Conservation (phyloP, 2,888 invertebrate genomes). For the Papilio demoleus region DNA sequence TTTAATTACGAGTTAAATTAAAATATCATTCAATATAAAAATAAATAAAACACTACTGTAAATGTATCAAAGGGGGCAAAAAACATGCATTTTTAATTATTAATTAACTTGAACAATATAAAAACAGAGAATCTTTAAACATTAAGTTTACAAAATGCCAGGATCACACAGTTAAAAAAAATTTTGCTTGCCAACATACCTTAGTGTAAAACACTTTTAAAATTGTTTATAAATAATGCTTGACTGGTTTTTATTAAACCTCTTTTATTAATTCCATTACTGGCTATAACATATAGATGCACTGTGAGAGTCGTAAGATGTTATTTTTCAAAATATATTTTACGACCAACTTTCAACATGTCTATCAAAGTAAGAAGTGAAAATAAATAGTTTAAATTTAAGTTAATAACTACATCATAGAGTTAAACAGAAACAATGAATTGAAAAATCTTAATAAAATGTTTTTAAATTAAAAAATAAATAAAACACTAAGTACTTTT, state of each 20-base stretch:
- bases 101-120: not conserved
- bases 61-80: not conserved
- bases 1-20: too few species aligned
- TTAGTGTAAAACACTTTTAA: too few species aligned
- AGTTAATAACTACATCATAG: not conserved
- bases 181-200: not conserved
- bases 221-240: too few species aligned
- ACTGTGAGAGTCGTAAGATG: too few species aligned
- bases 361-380: too few species aligned
- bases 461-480: not conserved
- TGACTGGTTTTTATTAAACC: too few species aligned
- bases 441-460: not conserved
- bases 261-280: too few species aligned
- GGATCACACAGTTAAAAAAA: not conserved
- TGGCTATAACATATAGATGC: too few species aligned
- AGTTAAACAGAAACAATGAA: not conserved
- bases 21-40: not conserved
- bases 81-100: not conserved
- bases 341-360: too few species aligned
- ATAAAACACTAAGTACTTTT: not conserved
- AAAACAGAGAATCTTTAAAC: not conserved
- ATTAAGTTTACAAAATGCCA: not conserved
- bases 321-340: too few species aligned
- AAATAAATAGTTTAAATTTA: too few species aligned
- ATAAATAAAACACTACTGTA: not conserved